Base-by-base conservation (phyloP, 2,113 vertebrate species). In the Pelmatolapia mariae region DNA sequence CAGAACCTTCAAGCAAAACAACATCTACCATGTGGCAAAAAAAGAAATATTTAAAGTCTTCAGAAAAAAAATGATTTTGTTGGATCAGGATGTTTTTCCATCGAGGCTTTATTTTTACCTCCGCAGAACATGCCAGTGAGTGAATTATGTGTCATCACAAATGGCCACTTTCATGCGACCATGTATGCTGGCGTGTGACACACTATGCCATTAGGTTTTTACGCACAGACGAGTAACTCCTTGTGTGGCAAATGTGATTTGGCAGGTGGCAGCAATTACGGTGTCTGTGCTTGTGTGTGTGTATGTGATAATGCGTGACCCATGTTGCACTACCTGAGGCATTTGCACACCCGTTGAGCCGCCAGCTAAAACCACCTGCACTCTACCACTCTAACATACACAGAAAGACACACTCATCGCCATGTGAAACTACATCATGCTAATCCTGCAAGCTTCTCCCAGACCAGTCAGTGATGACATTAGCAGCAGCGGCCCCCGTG, bases 171-270 rank as follows among this genome's bases (percentile, higher is more conserved):
- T 84, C 15, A 63, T 87, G 45, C 15, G 61, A 73, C 86, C 85
- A 78, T 85, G 87, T 73, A 78, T 71, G 76, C 80, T 76, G 80
- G 80, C 54, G 86, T 80, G 81, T 91, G 89, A 88, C 82, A 90
- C 33, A 54, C 47, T 45, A 47, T 63, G 87, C 91, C 86, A 89
- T 94, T 92, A 92, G 86, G 86, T 54, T 54, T 86, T 89, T 92
- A 86, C 81, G 81, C 86, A 80, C 88, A 91, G 89, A 89, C 86
- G 87, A 91, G 85, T 89, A 87, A 88, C 81, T 91, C 80, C 82
- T 87, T 83, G 59, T 80, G 83, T 85, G n/a, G 83, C 76, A 93
- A 93, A 94, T 93, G 89, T 85, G 83, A 91, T 94, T 84, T 95
- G 93, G 94, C 94, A 95, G 92, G 93, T 93, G 90, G 57, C 80